Evolutionary conservation across 2,113 vertebrate species (phyloP), one percentile per base, ranked within the genome.

Genomic region (Machaerirhynchus nigripectus): DNA sequence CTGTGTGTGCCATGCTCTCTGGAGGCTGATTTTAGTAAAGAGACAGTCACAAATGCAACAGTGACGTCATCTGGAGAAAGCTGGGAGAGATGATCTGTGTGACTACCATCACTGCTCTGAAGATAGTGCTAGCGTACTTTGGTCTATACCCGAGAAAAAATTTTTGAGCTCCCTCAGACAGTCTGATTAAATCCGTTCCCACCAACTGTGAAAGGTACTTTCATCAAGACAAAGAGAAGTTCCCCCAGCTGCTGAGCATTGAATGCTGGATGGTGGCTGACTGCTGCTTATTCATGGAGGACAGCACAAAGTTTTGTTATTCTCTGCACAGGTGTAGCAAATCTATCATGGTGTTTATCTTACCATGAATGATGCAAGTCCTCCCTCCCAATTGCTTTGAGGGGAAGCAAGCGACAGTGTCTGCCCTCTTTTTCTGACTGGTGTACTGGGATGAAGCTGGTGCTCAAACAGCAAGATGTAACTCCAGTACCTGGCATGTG

Each of bases 391-490:
- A 15, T 1, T 73, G 77, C 60, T 60, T 52, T 22, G 55, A 69
- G 55, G 61, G 59, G n/a, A 64, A 44, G 40, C 15, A 76, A 50
- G 44, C 0, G 15, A 3, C 4, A 31, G 23, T 0, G 0, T 23
- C 85, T 68, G 50, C 71, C 33, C 6, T 0, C 28, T 24, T 31
- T 16, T 55, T 30, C 37, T 0, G 0, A 3, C 47, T 8, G 42
- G 12, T 7, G 11, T 11, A 0, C 8, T 70, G 82, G 60, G 26
- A 50, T 35, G 75, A 56, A 30, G 40, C 35, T 67, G 37, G 18
- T 11, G 21, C n/a, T 59, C 56, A 39, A n/a, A 21, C 2, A 42
- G 37, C 16, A 33, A 3, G 21, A 18, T 67, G 56, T 1, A 9
- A 21, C 39, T 28, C n/a, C 3, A 9, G 56, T 17, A 52, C 56